These are phyloP conservation scores for Melanotaenia nigrans DNA, from an alignment of 2,797 vertebrate species.

Conservation along the genomic window DNA sequence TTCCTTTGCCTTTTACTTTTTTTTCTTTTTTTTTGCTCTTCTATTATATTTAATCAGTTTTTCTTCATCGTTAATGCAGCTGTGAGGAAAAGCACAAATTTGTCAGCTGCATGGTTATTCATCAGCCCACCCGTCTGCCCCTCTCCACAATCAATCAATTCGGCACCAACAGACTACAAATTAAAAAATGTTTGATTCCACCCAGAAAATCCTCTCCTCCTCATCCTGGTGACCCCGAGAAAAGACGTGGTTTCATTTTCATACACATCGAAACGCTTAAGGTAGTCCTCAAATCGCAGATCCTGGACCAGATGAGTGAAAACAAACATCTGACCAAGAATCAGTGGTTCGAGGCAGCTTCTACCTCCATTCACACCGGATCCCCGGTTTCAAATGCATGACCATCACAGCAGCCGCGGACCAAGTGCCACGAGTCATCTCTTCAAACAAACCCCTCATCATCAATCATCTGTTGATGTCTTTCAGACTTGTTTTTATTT, in stretches of 20 bases:
- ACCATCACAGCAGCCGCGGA: slow-evolving; percentile 64
- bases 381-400: slow-evolving; percentile 68
- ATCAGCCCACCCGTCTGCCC: slow-evolving; percentile 64
- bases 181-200: slow-evolving; percentile 42
- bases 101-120: slow-evolving; percentile 71
- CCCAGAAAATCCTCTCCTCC: slow-evolving; percentile 45
- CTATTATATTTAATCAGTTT: background rate
- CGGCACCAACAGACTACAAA: slow-evolving; percentile 46
- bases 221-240: slow-evolving; percentile 50
- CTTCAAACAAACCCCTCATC: slow-evolving; percentile 48
- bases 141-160: slow-evolving; percentile 52
- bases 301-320: slow-evolving; percentile 54
- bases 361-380: slow-evolving; percentile 36
- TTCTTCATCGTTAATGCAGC: slow-evolving; percentile 31
- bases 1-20: background rate
- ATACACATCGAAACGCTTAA: slow-evolving; percentile 51
- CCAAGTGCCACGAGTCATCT: slow-evolving; percentile 59
- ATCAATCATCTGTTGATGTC: slow-evolving; percentile 46
- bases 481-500: background rate
- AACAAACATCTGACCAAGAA: slow-evolving; percentile 48
- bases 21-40: background rate
- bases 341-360: slow-evolving; percentile 48
- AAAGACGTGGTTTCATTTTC: slow-evolving; percentile 63
- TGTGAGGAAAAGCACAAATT: slow-evolving; percentile 76
- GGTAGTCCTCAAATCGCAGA: slow-evolving; percentile 57